Base-by-base conservation (phyloP, 2,113 vertebrate species). In the Odocoileus hemionus region DNA sequence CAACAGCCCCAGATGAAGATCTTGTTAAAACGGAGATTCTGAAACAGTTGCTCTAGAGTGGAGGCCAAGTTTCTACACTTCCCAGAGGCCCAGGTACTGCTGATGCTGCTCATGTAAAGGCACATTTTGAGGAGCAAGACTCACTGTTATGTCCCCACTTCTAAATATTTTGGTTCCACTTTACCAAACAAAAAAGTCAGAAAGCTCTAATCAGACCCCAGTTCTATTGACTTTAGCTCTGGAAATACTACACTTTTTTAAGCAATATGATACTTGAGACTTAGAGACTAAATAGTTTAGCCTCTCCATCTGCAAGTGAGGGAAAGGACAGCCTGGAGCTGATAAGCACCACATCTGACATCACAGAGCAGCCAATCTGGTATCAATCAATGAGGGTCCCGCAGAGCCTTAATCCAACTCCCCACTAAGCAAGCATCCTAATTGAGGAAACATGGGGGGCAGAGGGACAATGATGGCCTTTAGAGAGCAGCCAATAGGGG, bases 211-310 rank as follows among this genome's bases (percentile, higher is more conserved):
- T 55, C 10, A 67, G 70, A 9, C 1, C 25, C 19, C 12, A 79
- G 57, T 95, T 79, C 55, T 78, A 17, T 2, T 60, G 50, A 67
- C 47, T 79, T 93, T 33, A 50, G 33, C 52, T 97, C 30, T 64
- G 47, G 57, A 86, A 94, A 21, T 17, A 64, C 17, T 64, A 58
- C 23, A 50, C 16, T 58, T 92, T 92, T 28, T 79, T 64, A 23
- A 47, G 17, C 28, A 64, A 54, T 43, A 87, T 21, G 79, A 21
- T 50, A 50, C 13, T 7, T 58, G 76, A 78, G 54, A 83, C 11
- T 52, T 92, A 67, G n/a, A 89, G 36, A 67, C 12, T 76, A n/a
- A 26, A 60, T 16, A 52, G 57, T 70, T 89, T 87, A 93, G 61
- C 47, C n/a, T 67, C n/a, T 67, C 33, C 25, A 47, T 39, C 26